Conservation (phyloP, 92 coral and sea anemone species). For the Parazoanthus swiftii region DNA sequence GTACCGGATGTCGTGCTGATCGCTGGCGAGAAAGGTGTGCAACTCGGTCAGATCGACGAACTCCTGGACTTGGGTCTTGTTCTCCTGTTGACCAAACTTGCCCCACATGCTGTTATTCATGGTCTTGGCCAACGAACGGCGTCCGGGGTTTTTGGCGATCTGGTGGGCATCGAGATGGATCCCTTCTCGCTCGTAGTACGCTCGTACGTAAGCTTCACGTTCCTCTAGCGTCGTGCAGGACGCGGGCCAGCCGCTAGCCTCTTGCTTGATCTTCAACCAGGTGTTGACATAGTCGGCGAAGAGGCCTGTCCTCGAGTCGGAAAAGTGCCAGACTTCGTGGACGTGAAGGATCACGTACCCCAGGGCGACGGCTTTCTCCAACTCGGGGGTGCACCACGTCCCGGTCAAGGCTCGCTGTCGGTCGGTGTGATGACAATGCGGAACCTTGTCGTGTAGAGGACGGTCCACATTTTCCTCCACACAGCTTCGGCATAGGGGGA, state of each 20-base stretch:
- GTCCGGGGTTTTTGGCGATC: slow-evolving; percentile 41
- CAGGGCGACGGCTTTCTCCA: no score
- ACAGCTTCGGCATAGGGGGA: no score
- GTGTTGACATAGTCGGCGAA: slow-evolving; percentile 15
- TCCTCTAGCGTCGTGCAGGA: slow-evolving; percentile 11
- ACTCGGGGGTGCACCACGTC: no score
- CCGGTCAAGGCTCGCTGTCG: no score
- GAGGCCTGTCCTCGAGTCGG: slow-evolving; percentile 5
- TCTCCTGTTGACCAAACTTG: no score
- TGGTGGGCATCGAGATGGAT: slow-evolving; percentile 32
- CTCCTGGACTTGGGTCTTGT: background rate
- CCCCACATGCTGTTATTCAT: no score
- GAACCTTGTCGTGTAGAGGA: background rate
- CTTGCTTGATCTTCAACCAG: slow-evolving; percentile 17
- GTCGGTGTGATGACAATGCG: background rate
- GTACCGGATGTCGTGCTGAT: background rate
- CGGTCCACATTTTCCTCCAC: no score
- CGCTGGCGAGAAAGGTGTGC: slow-evolving; percentile 34
- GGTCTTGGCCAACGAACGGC: slow-evolving; percentile 9
- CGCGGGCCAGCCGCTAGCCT: slow-evolving; percentile 25
- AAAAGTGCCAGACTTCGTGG: slow-evolving; percentile 2
- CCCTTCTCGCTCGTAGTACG: slow-evolving; percentile 25
- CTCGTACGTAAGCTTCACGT: slow-evolving; percentile 21
- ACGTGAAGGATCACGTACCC: no score
- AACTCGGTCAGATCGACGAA: slow-evolving; percentile 9